phyloP scores from a whole-genome alignment of 2,888 invertebrate genomes.

The Lepas anatifera region DNA sequence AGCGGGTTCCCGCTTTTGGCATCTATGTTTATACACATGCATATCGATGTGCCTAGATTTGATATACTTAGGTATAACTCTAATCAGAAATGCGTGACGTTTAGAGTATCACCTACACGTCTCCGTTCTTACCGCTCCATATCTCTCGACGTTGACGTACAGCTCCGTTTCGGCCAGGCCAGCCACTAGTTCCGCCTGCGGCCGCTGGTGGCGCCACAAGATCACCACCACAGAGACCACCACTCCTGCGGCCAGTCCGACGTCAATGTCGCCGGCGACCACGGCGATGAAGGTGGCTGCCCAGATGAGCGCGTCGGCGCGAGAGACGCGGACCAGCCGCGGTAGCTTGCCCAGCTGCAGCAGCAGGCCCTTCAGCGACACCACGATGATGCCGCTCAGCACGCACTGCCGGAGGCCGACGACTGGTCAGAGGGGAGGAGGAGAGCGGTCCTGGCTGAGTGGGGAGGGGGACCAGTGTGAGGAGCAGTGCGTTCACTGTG shows the following conservation, averaged over 20 bases:
- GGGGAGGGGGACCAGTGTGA: no score
- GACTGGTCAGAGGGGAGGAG: no score
- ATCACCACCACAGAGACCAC: background rate
- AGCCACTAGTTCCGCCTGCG: background rate
- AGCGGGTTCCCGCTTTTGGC: no score
- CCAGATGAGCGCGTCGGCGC: background rate
- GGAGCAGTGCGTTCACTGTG: no score
- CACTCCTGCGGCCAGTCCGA: background rate
- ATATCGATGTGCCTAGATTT: no score
- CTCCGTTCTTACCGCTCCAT: background rate
- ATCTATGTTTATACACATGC: no score
- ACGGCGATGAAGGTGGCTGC: background rate
- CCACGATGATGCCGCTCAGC: slow-evolving; percentile 66
- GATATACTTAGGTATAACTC: no score
- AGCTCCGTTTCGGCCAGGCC: background rate
- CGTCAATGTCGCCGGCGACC: background rate
- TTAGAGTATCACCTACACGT: background rate
- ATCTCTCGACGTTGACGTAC: background rate
- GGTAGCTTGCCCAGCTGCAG: slow-evolving; percentile 46
- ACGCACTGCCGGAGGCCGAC: slow-evolving; percentile 46
- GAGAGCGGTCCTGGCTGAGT: no score
- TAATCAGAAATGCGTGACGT: no score
- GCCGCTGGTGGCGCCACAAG: background rate
- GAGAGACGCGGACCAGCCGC: background rate
- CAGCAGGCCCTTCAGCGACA: slow-evolving; percentile 65